Base-by-base conservation (phyloP, 2,888 invertebrate species). In the Monopis laevigella region DNA sequence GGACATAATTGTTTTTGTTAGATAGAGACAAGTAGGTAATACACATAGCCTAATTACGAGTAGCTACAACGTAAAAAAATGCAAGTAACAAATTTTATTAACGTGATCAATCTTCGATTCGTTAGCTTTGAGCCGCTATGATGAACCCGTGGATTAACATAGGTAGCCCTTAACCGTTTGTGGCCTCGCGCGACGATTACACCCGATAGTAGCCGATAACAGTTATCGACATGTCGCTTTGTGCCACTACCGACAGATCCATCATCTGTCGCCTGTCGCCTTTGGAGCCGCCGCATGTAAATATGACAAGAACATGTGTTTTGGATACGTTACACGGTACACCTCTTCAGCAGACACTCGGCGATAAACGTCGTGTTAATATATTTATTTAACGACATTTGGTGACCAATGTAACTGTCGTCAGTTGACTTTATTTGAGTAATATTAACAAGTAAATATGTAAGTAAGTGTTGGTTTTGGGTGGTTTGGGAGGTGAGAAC, bases 241-340 rank as follows among this genome's bases (percentile, higher is more conserved):
- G 78, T 71, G 65, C 56, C 58, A 56, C 55, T 64, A 72, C 77
- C 78, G 77, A 62, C 71, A 63, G 69, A 78, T 80, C 78, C 69
- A 78, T 78, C 78, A 80, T 61, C 44, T 45, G 30, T 30, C 28
- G 30, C 18, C 48, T 46, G 47, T 55, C 57, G 59, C 71, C 78
- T 77, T 80, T 78, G 60, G 59, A 60, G 64, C 56, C 63, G 64
- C 73, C 74, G 70, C 45, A 43, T 60, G 69, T 65, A 72, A 73
- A 73, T 66, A 74, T 50, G 56, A 54, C 56, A 50, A 60, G 68
- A 72, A 78, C 77, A 77, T 75, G 54, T 77, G 77, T 74, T 69
- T 57, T 48, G 51, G 62, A 64, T 74, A 75, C 71, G 54, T 46
- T 58, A 68, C 67, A 70, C 58, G 65, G 49, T 58, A 56, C n/a